Base-by-base conservation (phyloP, 2,888 invertebrate species). In the Nipponacmea schrenckii region DNA sequence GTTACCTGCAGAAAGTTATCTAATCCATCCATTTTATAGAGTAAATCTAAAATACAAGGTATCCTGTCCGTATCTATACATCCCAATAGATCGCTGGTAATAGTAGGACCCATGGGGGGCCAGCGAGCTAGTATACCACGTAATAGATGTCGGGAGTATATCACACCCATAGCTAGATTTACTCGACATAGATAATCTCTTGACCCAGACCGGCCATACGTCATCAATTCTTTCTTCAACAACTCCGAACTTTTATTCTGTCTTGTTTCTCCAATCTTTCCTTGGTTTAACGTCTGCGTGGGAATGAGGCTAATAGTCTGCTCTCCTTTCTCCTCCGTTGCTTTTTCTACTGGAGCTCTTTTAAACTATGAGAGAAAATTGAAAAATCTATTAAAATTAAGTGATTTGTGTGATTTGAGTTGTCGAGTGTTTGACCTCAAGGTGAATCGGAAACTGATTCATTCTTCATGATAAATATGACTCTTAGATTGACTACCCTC, bases 31-130 rank as follows among this genome's bases (percentile, higher is more conserved):
- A 82, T 79, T 66, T 84, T 83, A 75, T 87, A 84, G 20, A 88
- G 79, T 1, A 88, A 79, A 74, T 88, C 87, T 26, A 88, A 81
- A 0, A 88, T 82, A 80, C 85, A 87, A 2, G 87, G 87, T 20
- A 88, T 83, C 76, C 87, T 85, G 46, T 83, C 80, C 15, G 83
- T 81, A 31, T 86, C 83, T 69, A 81, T 83, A 73, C 87, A 87
- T 24, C 87, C 87, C 8, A 88, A 80, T 62, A 87, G 78, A 24
- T 83, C 78, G 8, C 86, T 81, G 31, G 79, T 86, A 74, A 87
- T 87, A 72, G 77, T 76, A 62, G 81, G 84, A 24, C 84, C 85
- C 50, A 77, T 77, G 5, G 80, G 77, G 17, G 87, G 86, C 87
- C 87, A 88, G 73, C 84, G 83, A 66, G 86, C 85, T 62, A 88